phyloP scores from a whole-genome alignment of 2,113 vertebrate species.

The Neodontobutis hainanensis region DNA sequence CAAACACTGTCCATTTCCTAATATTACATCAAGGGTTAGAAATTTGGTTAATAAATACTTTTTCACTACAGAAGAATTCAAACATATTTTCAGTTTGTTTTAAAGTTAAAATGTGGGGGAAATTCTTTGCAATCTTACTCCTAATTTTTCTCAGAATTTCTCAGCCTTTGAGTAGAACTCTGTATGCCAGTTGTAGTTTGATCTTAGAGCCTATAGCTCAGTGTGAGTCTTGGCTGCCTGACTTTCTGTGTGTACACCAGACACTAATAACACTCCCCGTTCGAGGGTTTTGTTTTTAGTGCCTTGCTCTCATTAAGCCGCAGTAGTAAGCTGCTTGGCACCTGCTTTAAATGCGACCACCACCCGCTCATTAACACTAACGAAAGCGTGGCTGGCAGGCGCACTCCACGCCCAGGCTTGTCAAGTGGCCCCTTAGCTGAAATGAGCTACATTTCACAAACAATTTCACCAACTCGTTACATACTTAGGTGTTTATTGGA shows the following conservation, averaged over 20 bases:
- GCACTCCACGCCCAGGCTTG: conserved; percentile 62
- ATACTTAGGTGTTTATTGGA: conserved; percentile 78
- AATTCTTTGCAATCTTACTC: no score
- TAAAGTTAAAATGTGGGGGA: no score
- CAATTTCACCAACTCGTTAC: conserved; percentile 77
- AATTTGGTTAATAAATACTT: no score
- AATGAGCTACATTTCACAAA: conserved; percentile 81
- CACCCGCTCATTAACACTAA: conserved; percentile 78
- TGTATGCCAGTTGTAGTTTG: neutral
- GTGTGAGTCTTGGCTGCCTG: conserved; percentile 23
- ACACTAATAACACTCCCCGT: conserved; percentile 70
- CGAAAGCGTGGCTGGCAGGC: conserved; percentile 68
- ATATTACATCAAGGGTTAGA: no score
- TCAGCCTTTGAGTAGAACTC: neutral
- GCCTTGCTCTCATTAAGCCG: conserved; percentile 78
- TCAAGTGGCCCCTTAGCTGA: conserved; percentile 60
- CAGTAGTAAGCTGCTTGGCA: conserved; percentile 74
- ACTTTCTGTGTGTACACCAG: conserved; percentile 33
- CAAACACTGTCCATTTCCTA: no score
- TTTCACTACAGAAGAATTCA: no score
- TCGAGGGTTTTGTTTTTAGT: conserved; percentile 62
- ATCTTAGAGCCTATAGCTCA: conserved; percentile 25
- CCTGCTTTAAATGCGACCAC: conserved; percentile 75
- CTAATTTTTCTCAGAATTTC: no score
- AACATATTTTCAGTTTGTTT: no score